Evolutionary conservation across 2,113 vertebrate genomes (phyloP).

Genomic region (Etheostoma spectabile): DNA sequence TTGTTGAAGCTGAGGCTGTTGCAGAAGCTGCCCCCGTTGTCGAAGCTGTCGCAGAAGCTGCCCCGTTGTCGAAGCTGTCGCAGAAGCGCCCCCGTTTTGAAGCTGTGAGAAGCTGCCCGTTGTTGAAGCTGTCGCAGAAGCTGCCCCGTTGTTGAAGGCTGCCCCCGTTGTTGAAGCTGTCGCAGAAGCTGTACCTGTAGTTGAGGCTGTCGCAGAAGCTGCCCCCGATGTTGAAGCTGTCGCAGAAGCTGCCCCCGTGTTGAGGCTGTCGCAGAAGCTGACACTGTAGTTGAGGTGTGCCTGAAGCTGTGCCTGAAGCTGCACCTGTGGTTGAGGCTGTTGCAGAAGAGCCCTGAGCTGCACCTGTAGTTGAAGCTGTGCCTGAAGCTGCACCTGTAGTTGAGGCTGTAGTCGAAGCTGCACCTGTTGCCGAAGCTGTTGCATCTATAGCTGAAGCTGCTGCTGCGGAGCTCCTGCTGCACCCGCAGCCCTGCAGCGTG

Average conservation of each 20-base stretch:
- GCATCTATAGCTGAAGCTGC: neutral
- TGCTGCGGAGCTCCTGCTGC: neutral
- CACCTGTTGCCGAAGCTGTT: neutral
- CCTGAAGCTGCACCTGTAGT: too few species aligned
- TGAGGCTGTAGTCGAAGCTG: neutral
- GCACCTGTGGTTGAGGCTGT: neutral
- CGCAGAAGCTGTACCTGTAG: neutral
- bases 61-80: neutral
- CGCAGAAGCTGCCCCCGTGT: neutral
- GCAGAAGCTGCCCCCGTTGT: neutral
- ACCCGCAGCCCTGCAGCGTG: neutral
- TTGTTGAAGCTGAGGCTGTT: neutral
- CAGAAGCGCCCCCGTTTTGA: neutral
- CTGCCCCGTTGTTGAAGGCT: neutral
- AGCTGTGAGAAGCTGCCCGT: neutral
- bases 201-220: neutral
- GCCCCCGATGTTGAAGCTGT: neutral
- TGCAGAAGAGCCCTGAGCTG: neutral
- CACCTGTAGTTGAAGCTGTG: too few species aligned
- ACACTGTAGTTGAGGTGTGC: neutral
- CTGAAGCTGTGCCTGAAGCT: too few species aligned
- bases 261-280: neutral
- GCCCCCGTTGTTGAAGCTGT: neutral
- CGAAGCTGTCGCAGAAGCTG: slow-evolving; percentile 2
- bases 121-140: neutral